phyloP scores from a whole-genome alignment of 1,140 invertebrate species.

The Ostrea denselamellosa region DNA sequence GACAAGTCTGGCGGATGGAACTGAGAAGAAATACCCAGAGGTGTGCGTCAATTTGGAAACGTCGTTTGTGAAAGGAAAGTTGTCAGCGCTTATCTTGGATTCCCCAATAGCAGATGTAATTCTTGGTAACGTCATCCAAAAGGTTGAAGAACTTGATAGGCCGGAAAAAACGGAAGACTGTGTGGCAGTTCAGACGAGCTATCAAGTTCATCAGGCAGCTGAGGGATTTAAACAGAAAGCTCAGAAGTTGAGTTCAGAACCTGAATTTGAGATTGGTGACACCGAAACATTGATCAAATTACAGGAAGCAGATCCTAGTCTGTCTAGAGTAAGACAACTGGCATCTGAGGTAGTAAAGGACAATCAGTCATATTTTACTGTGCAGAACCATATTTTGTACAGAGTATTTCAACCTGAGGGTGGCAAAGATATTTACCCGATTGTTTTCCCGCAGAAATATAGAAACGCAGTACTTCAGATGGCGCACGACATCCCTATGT shows the following conservation, averaged over 20 bases:
- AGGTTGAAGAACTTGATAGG: background rate
- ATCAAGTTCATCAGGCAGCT: background rate
- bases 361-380: constrained; percentile 14
- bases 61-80: background rate
- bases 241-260: background rate
- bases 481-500: constrained; percentile 31
- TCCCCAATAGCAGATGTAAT: constrained; percentile 36
- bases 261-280: background rate
- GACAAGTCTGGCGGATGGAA: too few species aligned
- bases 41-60: constrained; percentile 8
- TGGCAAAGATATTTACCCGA: constrained; percentile 10
- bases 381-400: constrained; percentile 39
- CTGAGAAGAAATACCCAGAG: background rate
- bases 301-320: background rate
- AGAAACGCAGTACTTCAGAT: background rate
- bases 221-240: background rate
- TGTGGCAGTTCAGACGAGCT: background rate
- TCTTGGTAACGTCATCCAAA: constrained; percentile 10
- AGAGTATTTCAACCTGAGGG: background rate
- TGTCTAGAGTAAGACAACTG: too few species aligned
- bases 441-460: constrained; percentile 38
- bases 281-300: background rate
- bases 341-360: background rate
- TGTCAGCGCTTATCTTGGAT: too few species aligned
- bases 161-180: too few species aligned